These are phyloP conservation scores for Lordiphosa stackelbergi DNA, from an alignment of 1,140 invertebrate species.

Conservation along the genomic window DNA sequence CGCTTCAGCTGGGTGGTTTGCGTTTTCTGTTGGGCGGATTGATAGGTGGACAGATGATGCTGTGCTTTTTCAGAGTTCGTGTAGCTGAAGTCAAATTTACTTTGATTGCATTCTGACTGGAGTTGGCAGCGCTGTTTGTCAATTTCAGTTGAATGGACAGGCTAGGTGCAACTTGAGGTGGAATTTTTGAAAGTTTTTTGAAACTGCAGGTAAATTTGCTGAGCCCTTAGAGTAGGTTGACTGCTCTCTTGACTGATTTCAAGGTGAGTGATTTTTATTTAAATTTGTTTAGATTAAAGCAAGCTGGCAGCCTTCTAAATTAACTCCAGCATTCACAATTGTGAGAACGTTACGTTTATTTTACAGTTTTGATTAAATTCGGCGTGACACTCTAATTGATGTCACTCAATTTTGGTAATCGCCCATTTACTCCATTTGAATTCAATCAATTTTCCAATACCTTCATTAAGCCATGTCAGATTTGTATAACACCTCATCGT, in stretches of 20 bases:
- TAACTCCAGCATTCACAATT: no score
- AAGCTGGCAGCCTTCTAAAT: background rate
- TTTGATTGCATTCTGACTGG: conserved; percentile 27
- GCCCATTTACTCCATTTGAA: no score
- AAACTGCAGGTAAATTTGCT: no score
- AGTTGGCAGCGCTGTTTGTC: conserved; percentile 39
- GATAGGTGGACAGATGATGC: conserved; percentile 5
- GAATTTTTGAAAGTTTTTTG: background rate
- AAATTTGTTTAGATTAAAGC: background rate
- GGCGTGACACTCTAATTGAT: no score
- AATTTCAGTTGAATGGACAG: conserved; percentile 11
- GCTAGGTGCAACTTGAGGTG: background rate
- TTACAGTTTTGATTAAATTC: no score
- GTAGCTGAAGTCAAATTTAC: conserved; percentile 47
- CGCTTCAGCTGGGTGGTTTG: background rate
- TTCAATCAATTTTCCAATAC: no score
- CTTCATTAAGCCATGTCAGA: no score
- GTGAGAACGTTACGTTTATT: no score
- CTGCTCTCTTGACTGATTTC: background rate
- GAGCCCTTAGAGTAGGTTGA: no score
- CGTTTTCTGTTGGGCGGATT: conserved; percentile 8
- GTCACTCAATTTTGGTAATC: no score
- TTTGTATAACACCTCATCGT: no score
- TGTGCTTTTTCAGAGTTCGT: conserved; percentile 50
- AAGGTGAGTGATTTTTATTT: no score